Percentiles rank a stretch among this genome's conserved stretches.
Conservation (phyloP, 2,888 invertebrate genomes). For the Ametastegia equiseti region DNA sequence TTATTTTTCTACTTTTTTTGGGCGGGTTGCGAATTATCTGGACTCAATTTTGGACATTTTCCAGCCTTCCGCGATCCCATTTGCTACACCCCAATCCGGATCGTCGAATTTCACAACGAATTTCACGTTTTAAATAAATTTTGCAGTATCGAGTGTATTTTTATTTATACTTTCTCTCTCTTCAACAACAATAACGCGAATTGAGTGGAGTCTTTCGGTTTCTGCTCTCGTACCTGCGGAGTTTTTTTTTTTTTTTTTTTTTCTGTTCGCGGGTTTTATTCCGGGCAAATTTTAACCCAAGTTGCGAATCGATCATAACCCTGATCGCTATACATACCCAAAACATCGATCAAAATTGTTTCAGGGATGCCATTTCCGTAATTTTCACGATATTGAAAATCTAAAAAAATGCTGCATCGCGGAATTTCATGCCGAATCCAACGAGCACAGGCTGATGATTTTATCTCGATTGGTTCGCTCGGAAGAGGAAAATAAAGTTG, state of each 20-base stretch:
- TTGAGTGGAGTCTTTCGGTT: neutral
- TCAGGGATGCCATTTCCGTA: no score
- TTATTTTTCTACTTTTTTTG: neutral
- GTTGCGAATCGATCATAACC: slow-evolving; percentile 43
- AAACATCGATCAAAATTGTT: no score
- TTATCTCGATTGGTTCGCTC: no score
- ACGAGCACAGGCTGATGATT: no score
- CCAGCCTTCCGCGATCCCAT: slow-evolving; percentile 22
- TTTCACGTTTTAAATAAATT: neutral
- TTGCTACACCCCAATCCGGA: neutral
- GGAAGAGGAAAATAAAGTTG: no score
- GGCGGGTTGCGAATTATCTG: neutral
- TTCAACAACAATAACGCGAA: neutral
- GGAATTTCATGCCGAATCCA: no score
- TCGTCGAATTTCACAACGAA: neutral
- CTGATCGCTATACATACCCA: neutral
- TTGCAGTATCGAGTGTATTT: neutral
- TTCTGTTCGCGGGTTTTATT: no score
- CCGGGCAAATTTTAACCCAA: neutral
- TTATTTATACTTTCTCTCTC: neutral
- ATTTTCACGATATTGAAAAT: no score
- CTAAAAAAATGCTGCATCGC: no score
- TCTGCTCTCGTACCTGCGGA: neutral
- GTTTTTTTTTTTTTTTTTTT: no score
- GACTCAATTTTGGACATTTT: slow-evolving; percentile 10